A percentile compares a stretch with the other conserved stretches of the same genome.
phyloP scores from a whole-genome alignment of 2,888 invertebrate species.

The Pemphredon lugubris region DNA sequence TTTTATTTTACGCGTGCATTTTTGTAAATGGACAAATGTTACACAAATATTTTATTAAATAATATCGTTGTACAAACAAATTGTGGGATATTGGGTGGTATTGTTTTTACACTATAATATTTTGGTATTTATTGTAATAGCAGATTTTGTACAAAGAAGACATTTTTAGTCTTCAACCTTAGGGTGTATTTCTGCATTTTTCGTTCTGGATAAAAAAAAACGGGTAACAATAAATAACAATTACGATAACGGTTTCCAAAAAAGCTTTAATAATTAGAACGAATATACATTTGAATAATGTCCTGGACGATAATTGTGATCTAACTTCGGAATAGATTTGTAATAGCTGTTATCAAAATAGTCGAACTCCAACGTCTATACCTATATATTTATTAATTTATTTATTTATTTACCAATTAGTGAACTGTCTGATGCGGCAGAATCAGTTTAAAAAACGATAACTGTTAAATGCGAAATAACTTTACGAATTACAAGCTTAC shows the following conservation, averaged over 20 bases:
- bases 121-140: too few species aligned
- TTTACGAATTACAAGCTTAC: too few species aligned
- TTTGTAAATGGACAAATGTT: too few species aligned
- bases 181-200: background rate
- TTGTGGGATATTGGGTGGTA: background rate
- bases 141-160: too few species aligned
- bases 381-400: constrained; percentile 1
- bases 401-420: constrained; percentile 1
- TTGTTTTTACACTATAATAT: background rate
- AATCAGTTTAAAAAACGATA: background rate
- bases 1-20: too few species aligned
- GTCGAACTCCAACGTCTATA: background rate
- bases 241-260: background rate
- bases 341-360: constrained; percentile 2
- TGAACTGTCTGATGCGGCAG: constrained; percentile 1
- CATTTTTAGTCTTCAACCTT: background rate
- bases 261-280: background rate
- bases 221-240: too few species aligned
- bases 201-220: too few species aligned
- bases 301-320: background rate
- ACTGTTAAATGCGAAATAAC: background rate
- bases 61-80: background rate
- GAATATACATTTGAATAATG: background rate
- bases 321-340: background rate
- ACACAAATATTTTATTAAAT: too few species aligned